Base-by-base conservation (phyloP, 2,113 vertebrate species). In the Empidonax traillii region DNA sequence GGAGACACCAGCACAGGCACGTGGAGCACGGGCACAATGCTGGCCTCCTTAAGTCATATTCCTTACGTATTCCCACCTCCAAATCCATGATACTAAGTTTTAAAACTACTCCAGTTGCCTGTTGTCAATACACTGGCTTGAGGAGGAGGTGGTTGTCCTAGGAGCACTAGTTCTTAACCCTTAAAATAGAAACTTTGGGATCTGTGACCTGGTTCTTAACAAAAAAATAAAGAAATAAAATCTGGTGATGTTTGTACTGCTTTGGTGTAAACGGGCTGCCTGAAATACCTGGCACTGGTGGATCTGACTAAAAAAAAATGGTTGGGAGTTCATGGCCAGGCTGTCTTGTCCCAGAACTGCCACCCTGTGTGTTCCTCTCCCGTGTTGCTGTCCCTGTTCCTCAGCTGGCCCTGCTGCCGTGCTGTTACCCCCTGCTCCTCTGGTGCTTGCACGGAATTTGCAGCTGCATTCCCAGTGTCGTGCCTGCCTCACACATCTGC, bases 351-450 rank as follows among this genome's bases (percentile, higher is more conserved):
- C 37, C 18, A 1, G 20, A 9, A 4, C 4, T 16, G 22, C 9
- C 21, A 2, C 37, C 2, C 1, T 6, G 16, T 13, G 3, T 0
- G 5, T 63, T 31, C 71, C 43, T 59, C 17, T n/a, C 20, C 3
- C 21, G 2, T 9, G 25, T 35, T 17, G 62, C 27, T 31, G 14
- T 33, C n/a, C 23, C 0, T 2, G 33, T 65, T 46, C 39, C 49
- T n/a, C 6, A 3, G 10, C 10, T 0, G 2, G 30, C 2, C 1
- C 49, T 55, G 69, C 69, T 59, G 65, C 6, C 0, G 0, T 8
- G 28, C 10, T 33, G 37, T 53, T 27, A 13, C 49, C 33, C 22
- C 3, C 1, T 1, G 15, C 39, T 37, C 18, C n/a, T 22, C n/a
- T 7, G 24, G 2, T 39, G 37, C 39, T 49, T 17, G 28, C 43